Conservation (phyloP, 2,797 vertebrate genomes). For the Babyrousa celebensis region DNA sequence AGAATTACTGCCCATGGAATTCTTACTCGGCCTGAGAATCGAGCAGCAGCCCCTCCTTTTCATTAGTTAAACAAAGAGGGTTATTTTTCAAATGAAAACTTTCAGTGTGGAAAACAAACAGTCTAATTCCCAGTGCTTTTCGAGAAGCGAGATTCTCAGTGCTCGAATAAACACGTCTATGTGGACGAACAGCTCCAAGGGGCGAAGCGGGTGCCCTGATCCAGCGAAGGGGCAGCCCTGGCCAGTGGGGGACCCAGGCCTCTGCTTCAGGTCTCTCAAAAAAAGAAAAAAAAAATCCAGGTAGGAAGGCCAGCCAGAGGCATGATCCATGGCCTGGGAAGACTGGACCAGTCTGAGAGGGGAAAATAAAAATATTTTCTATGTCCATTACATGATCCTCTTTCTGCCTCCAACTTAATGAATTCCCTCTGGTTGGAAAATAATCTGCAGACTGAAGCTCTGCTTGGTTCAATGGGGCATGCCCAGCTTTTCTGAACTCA, state of each 20-base stretch:
- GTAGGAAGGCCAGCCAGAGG: conserved; percentile 52
- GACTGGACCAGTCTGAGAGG: not conserved
- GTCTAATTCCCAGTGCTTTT: conserved; percentile 80
- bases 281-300: conserved; percentile 54
- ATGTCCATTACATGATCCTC: conserved; percentile 71
- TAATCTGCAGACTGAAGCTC: conserved; percentile 67
- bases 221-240: not conserved
- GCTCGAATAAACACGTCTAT: conserved; percentile 59
- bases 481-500: conserved; percentile 54
- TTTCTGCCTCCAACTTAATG: conserved; percentile 72
- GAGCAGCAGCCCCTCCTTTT: conserved; percentile 81
- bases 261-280: conserved; percentile 44
- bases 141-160: conserved; percentile 61
- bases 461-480: conserved; percentile 38
- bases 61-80: conserved; percentile 87
- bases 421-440: conserved; percentile 78
- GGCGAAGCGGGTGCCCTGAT: not conserved
- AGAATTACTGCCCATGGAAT: conserved; percentile 84
- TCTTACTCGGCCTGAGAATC: conserved; percentile 78
- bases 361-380: conserved; percentile 76
- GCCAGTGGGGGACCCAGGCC: not conserved
- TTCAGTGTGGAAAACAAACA: conserved; percentile 85
- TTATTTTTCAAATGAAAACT: conserved; percentile 87
- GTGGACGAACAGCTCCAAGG: conserved; percentile 6
- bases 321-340: conserved; percentile 37